Percentiles rank a stretch among this genome's conserved stretches.
phyloP scores from a whole-genome alignment of 2,888 invertebrate genomes.

The Mesopsocus fuscifrons region DNA sequence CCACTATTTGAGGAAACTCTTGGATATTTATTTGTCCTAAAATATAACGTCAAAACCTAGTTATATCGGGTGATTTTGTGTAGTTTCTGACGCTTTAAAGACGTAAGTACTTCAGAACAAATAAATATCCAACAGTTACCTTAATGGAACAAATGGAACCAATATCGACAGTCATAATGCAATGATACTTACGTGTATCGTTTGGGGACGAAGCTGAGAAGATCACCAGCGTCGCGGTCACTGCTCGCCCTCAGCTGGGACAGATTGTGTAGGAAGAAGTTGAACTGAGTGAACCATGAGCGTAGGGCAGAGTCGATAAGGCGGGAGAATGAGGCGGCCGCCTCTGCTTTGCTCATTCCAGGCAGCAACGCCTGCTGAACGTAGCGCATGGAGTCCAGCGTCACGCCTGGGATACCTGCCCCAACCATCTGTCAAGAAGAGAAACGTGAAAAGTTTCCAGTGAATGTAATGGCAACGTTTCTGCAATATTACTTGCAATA shows the following conservation, averaged over 20 bases:
- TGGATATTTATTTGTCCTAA: no score
- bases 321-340: conserved; percentile 85
- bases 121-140: no score
- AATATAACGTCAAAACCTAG: no score
- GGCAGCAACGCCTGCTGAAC: conserved; percentile 79
- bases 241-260: conserved; percentile 82
- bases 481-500: not conserved
- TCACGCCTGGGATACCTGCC: conserved; percentile 81
- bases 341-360: conserved; percentile 81
- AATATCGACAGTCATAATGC: no score
- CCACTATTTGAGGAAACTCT: no score
- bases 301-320: conserved; percentile 91
- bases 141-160: no score
- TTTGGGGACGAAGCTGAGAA: conserved; percentile 84
- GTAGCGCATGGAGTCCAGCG: conserved; percentile 77
- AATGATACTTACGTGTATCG: conserved; percentile 87
- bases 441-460: not conserved
- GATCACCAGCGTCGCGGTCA: conserved; percentile 57
- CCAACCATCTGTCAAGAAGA: conserved; percentile 63
- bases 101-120: no score
- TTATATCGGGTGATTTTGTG: no score
- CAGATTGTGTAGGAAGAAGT: conserved; percentile 94
- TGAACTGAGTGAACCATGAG: conserved; percentile 87
- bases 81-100: no score
- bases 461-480: not conserved